These are phyloP conservation scores for Tinamus major DNA, from an alignment of 2,797 vertebrate genomes.

Conservation along the genomic window DNA sequence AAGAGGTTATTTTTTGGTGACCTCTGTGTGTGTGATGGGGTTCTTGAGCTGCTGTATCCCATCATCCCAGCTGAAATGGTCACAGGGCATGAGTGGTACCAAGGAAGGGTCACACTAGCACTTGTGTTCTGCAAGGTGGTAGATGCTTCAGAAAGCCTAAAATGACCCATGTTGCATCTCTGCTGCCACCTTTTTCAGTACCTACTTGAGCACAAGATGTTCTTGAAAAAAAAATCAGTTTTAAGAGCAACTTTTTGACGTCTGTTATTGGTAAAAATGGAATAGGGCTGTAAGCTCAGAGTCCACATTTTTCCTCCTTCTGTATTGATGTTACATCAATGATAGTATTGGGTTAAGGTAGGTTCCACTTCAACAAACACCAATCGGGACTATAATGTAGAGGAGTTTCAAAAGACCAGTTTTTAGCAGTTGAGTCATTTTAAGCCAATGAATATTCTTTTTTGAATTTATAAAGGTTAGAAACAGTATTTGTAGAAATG, in stretches of 20 bases:
- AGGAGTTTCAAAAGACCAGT: background rate
- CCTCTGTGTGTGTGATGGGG: too few relatives aligned
- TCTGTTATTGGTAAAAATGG: too few relatives aligned
- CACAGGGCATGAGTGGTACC: rapidly evolving
- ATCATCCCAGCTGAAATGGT: background rate
- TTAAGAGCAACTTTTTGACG: too few relatives aligned
- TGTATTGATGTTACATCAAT: background rate
- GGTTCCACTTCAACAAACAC: background rate
- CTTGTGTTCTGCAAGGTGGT: background rate
- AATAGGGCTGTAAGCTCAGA: background rate
- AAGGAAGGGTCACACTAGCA: background rate
- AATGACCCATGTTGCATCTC: background rate
- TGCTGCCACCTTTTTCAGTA: background rate
- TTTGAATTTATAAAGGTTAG: background rate
- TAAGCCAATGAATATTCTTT: background rate
- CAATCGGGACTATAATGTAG: background rate
- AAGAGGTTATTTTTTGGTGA: background rate
- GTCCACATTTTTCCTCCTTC: background rate
- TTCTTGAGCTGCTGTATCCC: background rate
- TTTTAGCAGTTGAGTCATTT: background rate
- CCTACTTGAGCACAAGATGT: background rate
- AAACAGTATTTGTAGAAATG: background rate
- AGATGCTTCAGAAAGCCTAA: too few relatives aligned
- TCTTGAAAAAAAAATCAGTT: too few relatives aligned
- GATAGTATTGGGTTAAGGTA: background rate